These are phyloP conservation scores for Spodoptera littoralis DNA, from an alignment of 2,888 invertebrate species.

Conservation along the genomic window DNA sequence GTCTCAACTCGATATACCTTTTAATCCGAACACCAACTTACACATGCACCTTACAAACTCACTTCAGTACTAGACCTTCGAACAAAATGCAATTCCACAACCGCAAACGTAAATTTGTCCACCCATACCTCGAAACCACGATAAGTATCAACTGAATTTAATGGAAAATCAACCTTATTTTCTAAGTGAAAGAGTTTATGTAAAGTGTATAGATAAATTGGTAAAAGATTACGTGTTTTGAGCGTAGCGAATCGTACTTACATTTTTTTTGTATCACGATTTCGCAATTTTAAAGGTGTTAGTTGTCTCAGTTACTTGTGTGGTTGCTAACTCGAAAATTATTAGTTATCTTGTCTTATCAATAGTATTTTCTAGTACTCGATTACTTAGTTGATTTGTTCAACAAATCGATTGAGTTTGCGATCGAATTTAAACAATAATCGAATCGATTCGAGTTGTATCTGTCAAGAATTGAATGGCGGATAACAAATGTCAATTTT, in stretches of 20 bases:
- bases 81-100: slow-evolving; percentile 36
- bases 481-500: too few species aligned
- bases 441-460: not conserved
- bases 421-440: slow-evolving; percentile 2
- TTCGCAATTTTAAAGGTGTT: slow-evolving; percentile 69
- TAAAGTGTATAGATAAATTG: slow-evolving; percentile 11
- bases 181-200: accelerated
- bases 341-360: slow-evolving; percentile 21
- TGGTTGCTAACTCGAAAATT: slow-evolving; percentile 51
- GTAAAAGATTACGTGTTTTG: slow-evolving; percentile 45
- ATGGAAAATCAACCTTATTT: slow-evolving; percentile 29
- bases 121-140: slow-evolving; percentile 35
- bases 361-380: slow-evolving; percentile 1
- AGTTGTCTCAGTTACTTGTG: slow-evolving; percentile 50
- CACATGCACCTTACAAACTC: slow-evolving; percentile 24
- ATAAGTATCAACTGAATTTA: slow-evolving; percentile 14
- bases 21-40: slow-evolving; percentile 60
- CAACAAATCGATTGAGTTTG: slow-evolving; percentile 22
- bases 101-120: slow-evolving; percentile 46
- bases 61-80: not conserved
- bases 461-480: too few species aligned
- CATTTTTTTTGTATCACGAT: slow-evolving; percentile 69
- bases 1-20: slow-evolving; percentile 63
- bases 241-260: slow-evolving; percentile 59
- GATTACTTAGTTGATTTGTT: slow-evolving; percentile 17